Evolutionary conservation across 2,888 invertebrate genomes (phyloP), one percentile per base, ranked within the genome.

Genomic region (Drosophila parthenogenetica): DNA sequence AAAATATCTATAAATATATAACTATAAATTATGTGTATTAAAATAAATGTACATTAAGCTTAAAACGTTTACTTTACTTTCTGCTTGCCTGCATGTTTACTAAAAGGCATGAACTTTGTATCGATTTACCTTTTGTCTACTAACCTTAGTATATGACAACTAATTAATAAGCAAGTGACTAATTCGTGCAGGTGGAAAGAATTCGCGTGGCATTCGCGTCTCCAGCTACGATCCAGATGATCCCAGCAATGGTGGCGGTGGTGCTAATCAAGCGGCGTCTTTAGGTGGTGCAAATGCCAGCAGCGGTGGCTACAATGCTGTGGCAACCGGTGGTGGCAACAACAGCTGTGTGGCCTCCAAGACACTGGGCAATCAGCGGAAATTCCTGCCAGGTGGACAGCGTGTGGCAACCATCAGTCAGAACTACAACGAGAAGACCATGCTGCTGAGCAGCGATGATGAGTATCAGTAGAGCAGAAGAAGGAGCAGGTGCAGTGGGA

Each of bases 401-500:
- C 94, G 96, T 45, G 96, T 96, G 61, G 95, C 96, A 37, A 96
- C 96, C 86, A 96, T 96, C 91, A 95, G 95, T 80, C 95, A 96
- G 88, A 96, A 96, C 93, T 98, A 98, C 93, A 98, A 97, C 93
- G 98, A 98, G 94, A 98, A 98, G 93, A 98, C 98, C 40, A 98
- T 98, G 94, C 94, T 98, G 77, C 94, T 98, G 81, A 98, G 97
- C 93, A 98, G 98, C 78, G 98, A 98, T 91, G 98, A 98, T 92
- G 98, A 98, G 93, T 97, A 97, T 93, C 97, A 97, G 94, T 97
- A 91, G 73, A 74, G 43, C 16, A 11, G 13, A 58, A 25, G n/a
- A 19, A 39, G n/a, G 32, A n/a, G 8, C 53, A 54, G 11, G 14
- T 55, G 22, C 14, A 35, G 35, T 35, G 8, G 45, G 13, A 22